Evolutionary conservation across 2,888 invertebrate genomes (phyloP).

Genomic region (Rhingia rostrata): DNA sequence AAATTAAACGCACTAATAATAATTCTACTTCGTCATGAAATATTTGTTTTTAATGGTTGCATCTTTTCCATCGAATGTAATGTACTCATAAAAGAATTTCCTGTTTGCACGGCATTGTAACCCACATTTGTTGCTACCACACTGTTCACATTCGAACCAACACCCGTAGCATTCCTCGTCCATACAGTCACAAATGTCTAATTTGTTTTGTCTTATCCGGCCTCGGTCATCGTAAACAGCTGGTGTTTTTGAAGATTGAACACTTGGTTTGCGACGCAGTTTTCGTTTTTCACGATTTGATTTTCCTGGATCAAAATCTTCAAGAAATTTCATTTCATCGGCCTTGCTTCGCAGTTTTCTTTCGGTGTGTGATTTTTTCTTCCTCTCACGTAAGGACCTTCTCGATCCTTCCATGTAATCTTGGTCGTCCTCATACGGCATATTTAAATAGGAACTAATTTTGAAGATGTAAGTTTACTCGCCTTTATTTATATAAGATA

Average conservation of each 20-base stretch:
- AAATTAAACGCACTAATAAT: neutral
- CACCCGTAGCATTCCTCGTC: constrained; percentile 91
- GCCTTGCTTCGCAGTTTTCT: constrained; percentile 75
- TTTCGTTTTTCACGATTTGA: constrained; percentile 91
- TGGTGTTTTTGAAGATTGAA: constrained; percentile 62
- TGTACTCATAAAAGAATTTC: constrained; percentile 90
- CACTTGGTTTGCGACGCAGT: constrained; percentile 84
- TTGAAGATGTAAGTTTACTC: constrained; percentile 13
- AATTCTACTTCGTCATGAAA: constrained; percentile 46
- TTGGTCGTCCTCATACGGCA: constrained; percentile 76
- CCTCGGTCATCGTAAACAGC: constrained; percentile 88
- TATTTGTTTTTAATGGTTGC: constrained; percentile 79
- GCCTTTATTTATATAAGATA: neutral
- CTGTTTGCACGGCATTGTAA: constrained; percentile 91
- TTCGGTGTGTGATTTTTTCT: constrained; percentile 76
- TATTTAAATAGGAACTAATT: constrained; percentile 47
- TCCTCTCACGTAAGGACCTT: constrained; percentile 77
- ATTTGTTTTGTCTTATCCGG: constrained; percentile 85
- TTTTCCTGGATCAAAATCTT: constrained; percentile 63
- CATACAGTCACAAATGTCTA: constrained; percentile 93
- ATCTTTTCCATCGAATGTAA: constrained; percentile 92
- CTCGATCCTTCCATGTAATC: constrained; percentile 69
- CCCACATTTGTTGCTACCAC: constrained; percentile 90
- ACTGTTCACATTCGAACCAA: constrained; percentile 90
- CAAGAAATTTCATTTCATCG: constrained; percentile 75